These are phyloP conservation scores for Gorsachius goisagi DNA, from an alignment of 2,113 vertebrate species.

Conservation along the genomic window DNA sequence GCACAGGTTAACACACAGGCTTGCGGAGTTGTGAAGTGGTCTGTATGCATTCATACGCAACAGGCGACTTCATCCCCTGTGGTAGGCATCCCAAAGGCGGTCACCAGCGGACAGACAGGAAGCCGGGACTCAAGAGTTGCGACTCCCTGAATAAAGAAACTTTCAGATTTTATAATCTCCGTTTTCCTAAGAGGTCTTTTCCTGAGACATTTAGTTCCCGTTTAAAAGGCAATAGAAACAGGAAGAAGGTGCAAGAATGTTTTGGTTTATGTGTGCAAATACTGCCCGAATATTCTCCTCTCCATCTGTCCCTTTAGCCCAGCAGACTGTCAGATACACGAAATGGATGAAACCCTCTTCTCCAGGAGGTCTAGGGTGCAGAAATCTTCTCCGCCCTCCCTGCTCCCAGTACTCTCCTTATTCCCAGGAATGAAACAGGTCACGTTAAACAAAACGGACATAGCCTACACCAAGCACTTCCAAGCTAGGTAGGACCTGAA, in stretches of 20 bases:
- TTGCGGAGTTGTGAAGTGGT: background rate
- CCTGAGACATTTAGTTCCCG: background rate
- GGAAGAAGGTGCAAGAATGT: background rate
- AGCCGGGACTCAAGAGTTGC: background rate
- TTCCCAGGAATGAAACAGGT: background rate
- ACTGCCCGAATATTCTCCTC: background rate
- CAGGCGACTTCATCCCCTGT: background rate
- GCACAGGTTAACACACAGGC: background rate
- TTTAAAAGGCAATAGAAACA: background rate
- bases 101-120: background rate
- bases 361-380: background rate
- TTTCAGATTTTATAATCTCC: background rate
- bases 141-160: background rate
- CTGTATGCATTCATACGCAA: background rate
- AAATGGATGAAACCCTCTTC: background rate
- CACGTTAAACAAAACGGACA: accelerated
- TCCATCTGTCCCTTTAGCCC: background rate
- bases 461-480: background rate
- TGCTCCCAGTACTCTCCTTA: background rate
- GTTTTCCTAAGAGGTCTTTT: background rate
- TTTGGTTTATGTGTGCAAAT: background rate
- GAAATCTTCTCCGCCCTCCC: too few species aligned
- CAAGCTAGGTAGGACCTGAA: background rate
- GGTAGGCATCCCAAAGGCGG: background rate
- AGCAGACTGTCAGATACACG: background rate